These are phyloP conservation scores for Sitta carolinensis DNA, from an alignment of 2,797 vertebrate species.

Conservation along the genomic window DNA sequence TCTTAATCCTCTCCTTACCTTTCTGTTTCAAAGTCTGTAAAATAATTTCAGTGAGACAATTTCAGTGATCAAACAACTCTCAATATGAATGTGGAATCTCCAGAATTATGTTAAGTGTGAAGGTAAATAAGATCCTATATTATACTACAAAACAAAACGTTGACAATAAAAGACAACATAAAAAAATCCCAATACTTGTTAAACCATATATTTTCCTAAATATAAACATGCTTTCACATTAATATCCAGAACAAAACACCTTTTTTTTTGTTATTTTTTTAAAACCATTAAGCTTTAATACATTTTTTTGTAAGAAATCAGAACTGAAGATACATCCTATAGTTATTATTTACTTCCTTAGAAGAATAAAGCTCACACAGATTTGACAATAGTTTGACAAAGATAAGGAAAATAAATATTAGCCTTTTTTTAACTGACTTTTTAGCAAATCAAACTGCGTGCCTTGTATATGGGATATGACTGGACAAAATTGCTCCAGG, in stretches of 20 bases:
- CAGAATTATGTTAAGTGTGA: neutral
- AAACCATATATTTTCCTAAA: neutral
- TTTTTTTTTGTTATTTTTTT: neutral
- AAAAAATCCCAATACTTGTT: neutral
- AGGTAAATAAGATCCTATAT: neutral
- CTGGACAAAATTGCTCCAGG: slow-evolving; percentile 1
- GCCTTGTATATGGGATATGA: neutral
- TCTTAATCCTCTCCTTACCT: neutral
- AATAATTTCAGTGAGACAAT: neutral
- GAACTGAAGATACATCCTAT: neutral
- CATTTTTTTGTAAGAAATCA: neutral
- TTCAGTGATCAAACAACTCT: neutral
- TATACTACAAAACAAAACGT: neutral
- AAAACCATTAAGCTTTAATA: neutral
- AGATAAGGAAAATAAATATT: neutral
- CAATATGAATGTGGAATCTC: neutral
- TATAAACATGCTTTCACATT: neutral
- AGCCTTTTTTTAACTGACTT: neutral
- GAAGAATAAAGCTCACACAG: neutral
- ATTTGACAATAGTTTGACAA: neutral
- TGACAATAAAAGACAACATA: neutral
- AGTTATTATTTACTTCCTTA: neutral
- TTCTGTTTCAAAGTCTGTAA: neutral
- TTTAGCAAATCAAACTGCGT: neutral
- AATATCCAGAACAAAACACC: neutral